phyloP scores from a whole-genome alignment of 2,888 invertebrate genomes.

The Leptinotarsa juncta region DNA sequence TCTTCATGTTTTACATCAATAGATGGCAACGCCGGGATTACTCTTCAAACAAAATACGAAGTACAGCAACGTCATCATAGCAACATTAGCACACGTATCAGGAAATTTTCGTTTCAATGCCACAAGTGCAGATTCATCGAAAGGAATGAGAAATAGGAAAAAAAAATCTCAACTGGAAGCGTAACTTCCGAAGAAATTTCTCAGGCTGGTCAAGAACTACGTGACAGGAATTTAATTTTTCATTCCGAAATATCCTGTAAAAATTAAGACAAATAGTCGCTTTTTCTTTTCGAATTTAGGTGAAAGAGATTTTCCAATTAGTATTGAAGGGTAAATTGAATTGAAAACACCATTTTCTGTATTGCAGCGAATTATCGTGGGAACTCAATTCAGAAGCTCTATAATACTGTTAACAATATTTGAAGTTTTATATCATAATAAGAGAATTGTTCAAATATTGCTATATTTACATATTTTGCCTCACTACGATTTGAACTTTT shows the following conservation, averaged over 20 bases:
- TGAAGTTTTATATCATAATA: neutral
- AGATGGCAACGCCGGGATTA: too few species aligned
- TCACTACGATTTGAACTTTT: too few species aligned
- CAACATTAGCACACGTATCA: constrained; percentile 23
- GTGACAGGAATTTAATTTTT: constrained; percentile 38
- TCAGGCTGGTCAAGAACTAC: constrained; percentile 41
- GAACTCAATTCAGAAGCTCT: neutral
- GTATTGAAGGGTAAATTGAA: too few species aligned
- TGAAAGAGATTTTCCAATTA: neutral
- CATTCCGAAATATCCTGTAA: constrained; percentile 38
- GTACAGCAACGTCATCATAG: constrained; percentile 18
- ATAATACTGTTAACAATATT: neutral
- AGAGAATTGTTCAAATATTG: too few species aligned
- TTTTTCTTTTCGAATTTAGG: constrained; percentile 36
- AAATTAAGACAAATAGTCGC: constrained; percentile 47
- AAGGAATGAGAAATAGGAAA: constrained; percentile 41
- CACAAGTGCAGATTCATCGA: constrained; percentile 39
- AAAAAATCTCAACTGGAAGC: constrained; percentile 53
- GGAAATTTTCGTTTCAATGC: constrained; percentile 31
- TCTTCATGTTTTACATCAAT: too few species aligned
- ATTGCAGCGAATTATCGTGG: too few species aligned
- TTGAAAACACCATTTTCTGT: too few species aligned
- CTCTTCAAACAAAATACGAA: neutral
- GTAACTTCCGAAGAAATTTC: constrained; percentile 52
- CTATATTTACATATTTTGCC: too few species aligned